Evolutionary conservation across 1,140 invertebrate genomes (phyloP).

Genomic region (Formica exsecta): DNA sequence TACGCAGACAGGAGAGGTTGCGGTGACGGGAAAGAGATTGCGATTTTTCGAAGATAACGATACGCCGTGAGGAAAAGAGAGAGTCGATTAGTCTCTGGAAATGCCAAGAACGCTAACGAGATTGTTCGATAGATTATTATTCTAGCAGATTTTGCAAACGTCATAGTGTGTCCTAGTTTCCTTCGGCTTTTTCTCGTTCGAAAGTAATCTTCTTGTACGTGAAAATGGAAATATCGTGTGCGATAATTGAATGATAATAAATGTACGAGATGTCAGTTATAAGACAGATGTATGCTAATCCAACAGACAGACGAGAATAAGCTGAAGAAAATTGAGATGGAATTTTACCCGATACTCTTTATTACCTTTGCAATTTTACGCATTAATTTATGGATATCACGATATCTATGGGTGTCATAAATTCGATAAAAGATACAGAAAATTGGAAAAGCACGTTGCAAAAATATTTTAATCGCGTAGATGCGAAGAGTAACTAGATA

Average conservation of each 20-base stretch:
- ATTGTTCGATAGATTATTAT: slow-evolving; percentile 22
- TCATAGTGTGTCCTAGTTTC: no score
- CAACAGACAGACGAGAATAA: not conserved
- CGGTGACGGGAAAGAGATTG: slow-evolving; percentile 24
- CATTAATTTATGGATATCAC: not conserved
- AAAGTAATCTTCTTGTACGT: not conserved
- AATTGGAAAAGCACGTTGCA: not conserved
- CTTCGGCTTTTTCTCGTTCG: not conserved
- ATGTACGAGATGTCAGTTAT: slow-evolving; percentile 19
- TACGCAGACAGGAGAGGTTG: slow-evolving; percentile 17
- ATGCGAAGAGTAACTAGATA: not conserved
- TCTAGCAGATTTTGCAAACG: not conserved
- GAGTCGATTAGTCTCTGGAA: slow-evolving; percentile 28
- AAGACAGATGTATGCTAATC: slow-evolving; percentile 21
- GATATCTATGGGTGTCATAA: not conserved
- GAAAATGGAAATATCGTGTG: slow-evolving; percentile 3
- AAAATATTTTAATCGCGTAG: not conserved
- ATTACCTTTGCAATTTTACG: not conserved
- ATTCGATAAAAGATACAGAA: not conserved
- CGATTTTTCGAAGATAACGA: slow-evolving; percentile 6
- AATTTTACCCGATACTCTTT: not conserved
- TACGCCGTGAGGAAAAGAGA: not conserved
- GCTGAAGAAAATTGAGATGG: not conserved
- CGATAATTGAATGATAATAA: slow-evolving; percentile 50
- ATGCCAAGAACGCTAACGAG: not conserved